Base-by-base conservation (phyloP, 2,888 invertebrate species). In the Gastrophysa polygoni region DNA sequence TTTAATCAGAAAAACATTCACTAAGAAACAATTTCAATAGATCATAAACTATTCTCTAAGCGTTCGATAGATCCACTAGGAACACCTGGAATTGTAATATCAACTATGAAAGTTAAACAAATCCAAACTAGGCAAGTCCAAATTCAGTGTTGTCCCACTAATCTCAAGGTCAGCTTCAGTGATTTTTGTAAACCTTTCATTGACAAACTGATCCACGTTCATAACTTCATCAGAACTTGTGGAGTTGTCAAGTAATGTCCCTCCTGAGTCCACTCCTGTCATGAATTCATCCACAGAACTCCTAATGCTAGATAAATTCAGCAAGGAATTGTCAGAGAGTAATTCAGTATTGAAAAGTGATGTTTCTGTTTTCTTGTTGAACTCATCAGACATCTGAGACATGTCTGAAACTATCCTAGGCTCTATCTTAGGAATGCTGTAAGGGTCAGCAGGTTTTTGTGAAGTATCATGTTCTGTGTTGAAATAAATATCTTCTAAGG, bases 191-290 rank as follows among this genome's bases (percentile, higher is more conserved):
- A 82, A 80, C 48, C 81, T 71, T 68, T 82, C 82, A 67, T 80
- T 81, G 2, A 81, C 81, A 70, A 82, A 80, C 61, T 81, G 82
- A 74, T 81, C 82, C 0, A 82, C 81, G 68, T 81, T 81, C 79
- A 81, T 80, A 24, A 81, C 77, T 72, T 82, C 81, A 68, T 80
- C 80, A 0, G 80, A 80, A 69, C 76, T 77, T 14, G 76, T 77
- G 20, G 78, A 80, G 46, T 78, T 78, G 65, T 82, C 81, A 55
- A 81, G 65, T 21, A 80, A 71, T 61, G 71, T 74, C 43, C 76
- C 73, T 32, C 73, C 74, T 4, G 73, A 68, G 59, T 78, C 77
- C 0, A 77, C 75, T 51, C 70, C 73, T 1, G 77, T 73, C 47
- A 81, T 80, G 46, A 81, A 68, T 52, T 79, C 80, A 65, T 80